These are phyloP conservation scores for Sphaerophoria taeniata DNA, from an alignment of 2,888 invertebrate genomes.

Conservation along the genomic window DNA sequence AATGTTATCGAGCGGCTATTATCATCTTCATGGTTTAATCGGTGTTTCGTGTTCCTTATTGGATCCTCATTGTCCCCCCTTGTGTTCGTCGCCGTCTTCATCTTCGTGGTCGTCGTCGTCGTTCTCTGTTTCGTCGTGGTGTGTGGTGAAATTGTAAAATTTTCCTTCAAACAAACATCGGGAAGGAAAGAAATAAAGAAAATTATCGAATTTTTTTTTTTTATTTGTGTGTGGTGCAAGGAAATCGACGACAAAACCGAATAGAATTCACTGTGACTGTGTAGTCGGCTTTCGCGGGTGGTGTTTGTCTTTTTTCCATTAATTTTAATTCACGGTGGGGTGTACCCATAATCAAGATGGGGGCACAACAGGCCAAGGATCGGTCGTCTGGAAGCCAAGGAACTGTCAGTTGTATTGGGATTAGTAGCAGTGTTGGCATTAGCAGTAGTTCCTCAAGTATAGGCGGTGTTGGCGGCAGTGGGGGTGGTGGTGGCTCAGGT, in stretches of 20 bases:
- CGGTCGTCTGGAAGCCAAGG: constrained; percentile 83
- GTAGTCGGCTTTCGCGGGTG: constrained; percentile 14
- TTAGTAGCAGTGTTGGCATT: constrained; percentile 80
- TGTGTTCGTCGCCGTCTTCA: constrained; percentile 18
- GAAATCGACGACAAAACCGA: constrained; percentile 44
- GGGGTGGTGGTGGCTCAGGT: constrained; percentile 76
- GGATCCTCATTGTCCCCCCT: constrained; percentile 59
- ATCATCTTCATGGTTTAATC: constrained; percentile 40
- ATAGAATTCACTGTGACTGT: no score
- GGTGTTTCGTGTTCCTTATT: constrained; percentile 60
- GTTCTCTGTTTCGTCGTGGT: constrained; percentile 42
- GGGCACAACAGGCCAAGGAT: constrained; percentile 97
- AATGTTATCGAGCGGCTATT: constrained; percentile 60
- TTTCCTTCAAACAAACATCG: constrained; percentile 8
- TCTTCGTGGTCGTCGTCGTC: constrained; percentile 11
- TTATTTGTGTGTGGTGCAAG: constrained; percentile 40
- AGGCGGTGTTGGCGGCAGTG: constrained; percentile 75
- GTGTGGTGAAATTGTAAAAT: constrained; percentile 67
- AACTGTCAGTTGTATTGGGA: constrained; percentile 85
- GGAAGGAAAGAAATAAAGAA: constrained; percentile 1
- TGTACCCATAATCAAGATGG: constrained; percentile 87
- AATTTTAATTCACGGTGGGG: constrained; percentile 76
- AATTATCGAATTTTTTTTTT: no score
- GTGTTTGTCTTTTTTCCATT: no score
- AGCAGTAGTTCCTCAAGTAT: constrained; percentile 76